These are phyloP conservation scores for Notothenia coriiceps DNA, from an alignment of 2,113 vertebrate genomes.

Conservation along the genomic window DNA sequence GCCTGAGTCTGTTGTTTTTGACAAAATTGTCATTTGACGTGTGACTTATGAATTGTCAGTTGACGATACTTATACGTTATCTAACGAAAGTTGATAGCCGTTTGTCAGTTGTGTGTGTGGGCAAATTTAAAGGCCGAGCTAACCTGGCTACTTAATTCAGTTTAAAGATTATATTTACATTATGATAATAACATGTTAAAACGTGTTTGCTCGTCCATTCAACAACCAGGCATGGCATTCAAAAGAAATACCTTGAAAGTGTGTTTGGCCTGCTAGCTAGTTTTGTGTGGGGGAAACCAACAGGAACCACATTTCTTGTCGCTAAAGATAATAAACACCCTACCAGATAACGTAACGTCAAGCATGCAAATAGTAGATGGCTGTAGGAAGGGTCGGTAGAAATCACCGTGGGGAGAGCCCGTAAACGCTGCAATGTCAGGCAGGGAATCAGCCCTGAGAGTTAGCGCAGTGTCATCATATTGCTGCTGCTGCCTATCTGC, in stretches of 20 bases:
- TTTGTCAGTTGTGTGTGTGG: too few relatives aligned
- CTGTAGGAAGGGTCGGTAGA: neutral
- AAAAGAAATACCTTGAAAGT: conserved; percentile 22
- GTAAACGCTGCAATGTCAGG: conserved; percentile 9
- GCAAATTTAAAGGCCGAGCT: neutral
- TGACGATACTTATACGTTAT: too few relatives aligned
- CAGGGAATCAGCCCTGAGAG: conserved; percentile 25
- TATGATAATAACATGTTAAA: neutral
- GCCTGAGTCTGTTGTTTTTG: conserved; percentile 4
- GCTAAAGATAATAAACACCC: neutral
- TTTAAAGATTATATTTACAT: neutral
- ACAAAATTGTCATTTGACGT: neutral
- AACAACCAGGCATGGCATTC: conserved; percentile 15
- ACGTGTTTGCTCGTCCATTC: conserved; percentile 28
- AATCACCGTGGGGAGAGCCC: neutral
- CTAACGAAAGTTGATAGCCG: neutral
- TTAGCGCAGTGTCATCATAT: conserved; percentile 77
- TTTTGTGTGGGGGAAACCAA: neutral
- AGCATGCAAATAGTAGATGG: conserved; percentile 2
- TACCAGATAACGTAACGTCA: conserved; percentile 19
- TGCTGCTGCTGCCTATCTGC: conserved; percentile 55
- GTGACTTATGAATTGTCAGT: neutral
- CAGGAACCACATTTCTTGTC: neutral
- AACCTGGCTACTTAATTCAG: neutral
- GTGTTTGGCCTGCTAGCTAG: conserved; percentile 38